Conservation (phyloP, 2,888 invertebrate genomes). For the Pseudanteris insignis region DNA sequence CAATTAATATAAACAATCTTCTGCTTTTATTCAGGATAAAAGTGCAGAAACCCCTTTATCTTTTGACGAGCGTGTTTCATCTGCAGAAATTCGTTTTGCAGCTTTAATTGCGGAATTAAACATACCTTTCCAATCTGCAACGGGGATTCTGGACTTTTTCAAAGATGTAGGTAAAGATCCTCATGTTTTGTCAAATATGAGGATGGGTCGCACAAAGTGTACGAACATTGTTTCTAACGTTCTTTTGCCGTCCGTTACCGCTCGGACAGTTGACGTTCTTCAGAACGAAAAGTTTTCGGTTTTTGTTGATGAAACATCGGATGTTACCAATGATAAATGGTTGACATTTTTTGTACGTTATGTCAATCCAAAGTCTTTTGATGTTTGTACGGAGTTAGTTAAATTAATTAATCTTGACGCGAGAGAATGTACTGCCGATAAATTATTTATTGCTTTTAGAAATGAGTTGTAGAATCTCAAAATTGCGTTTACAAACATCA, state of each 20-base stretch:
- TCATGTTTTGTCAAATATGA: neutral
- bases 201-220: slow-evolving; percentile 3
- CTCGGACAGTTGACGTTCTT: neutral
- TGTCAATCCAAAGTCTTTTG: neutral
- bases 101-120: slow-evolving; percentile 22
- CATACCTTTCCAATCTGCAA: slow-evolving; percentile 10
- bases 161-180: slow-evolving; percentile 7
- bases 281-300: slow-evolving; percentile 4
- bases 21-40: too few relatives aligned
- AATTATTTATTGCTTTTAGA: slow-evolving; percentile 17
- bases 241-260: neutral
- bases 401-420: slow-evolving; percentile 3
- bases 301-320: slow-evolving; percentile 6
- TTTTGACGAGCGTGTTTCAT: neutral
- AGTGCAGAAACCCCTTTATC: neutral
- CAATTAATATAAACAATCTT: too few relatives aligned
- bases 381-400: slow-evolving; percentile 1
- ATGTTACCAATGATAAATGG: slow-evolving; percentile 8
- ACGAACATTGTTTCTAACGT: slow-evolving; percentile 3
- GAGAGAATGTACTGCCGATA: neutral
- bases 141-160: slow-evolving; percentile 4
- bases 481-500: slow-evolving; percentile 1
- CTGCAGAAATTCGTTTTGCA: slow-evolving; percentile 25
- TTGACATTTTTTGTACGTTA: slow-evolving; percentile 4
- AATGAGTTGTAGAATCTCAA: neutral